Percentiles rank a stretch among this genome's conserved stretches.
Evolutionary conservation across 37 sponge, comb jelly and placozoan genomes (phyloP).

Genomic region (Lycopodina hypogea): DNA sequence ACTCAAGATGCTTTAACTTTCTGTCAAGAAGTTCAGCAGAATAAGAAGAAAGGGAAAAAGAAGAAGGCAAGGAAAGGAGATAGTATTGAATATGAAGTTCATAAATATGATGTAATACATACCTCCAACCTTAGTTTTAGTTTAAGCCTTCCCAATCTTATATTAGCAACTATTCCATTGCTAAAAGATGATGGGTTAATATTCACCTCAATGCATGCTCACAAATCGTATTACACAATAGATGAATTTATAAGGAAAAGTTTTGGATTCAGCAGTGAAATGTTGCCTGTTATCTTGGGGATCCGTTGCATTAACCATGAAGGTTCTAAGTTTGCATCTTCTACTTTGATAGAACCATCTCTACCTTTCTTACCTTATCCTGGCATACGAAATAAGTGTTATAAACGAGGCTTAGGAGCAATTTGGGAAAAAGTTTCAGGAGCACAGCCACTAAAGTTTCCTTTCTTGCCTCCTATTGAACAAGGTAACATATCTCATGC

Average conservation of each 20-base stretch:
- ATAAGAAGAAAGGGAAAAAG: not conserved
- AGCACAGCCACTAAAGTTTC: not conserved
- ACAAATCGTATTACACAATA: not conserved
- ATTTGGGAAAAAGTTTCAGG: conserved; percentile 10
- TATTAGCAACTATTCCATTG: conserved; percentile 27
- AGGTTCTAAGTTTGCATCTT: not conserved
- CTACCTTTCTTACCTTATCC: not conserved
- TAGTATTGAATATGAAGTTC: not conserved
- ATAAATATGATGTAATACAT: conserved; percentile 45
- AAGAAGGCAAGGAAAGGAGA: too few species aligned
- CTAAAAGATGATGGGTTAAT: conserved; percentile 22
- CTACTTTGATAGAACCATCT: not conserved
- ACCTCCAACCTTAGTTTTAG: conserved; percentile 47
- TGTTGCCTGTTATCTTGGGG: conserved; percentile 35
- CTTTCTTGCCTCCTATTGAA: not conserved
- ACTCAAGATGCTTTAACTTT: conserved; percentile 22
- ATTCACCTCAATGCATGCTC: conserved; percentile 17
- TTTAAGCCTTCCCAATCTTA: conserved; percentile 26
- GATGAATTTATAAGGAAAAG: conserved; percentile 7
- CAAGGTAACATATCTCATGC: not conserved
- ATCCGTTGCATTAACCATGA: conserved; percentile 53
- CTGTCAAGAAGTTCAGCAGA: conserved; percentile 5
- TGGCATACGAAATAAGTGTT: not conserved
- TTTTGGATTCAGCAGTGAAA: conserved; percentile 27
- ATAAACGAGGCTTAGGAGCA: not conserved